Evolutionary conservation across 1,140 invertebrate species (phyloP).

Genomic region (Vanessa tameamea): DNA sequence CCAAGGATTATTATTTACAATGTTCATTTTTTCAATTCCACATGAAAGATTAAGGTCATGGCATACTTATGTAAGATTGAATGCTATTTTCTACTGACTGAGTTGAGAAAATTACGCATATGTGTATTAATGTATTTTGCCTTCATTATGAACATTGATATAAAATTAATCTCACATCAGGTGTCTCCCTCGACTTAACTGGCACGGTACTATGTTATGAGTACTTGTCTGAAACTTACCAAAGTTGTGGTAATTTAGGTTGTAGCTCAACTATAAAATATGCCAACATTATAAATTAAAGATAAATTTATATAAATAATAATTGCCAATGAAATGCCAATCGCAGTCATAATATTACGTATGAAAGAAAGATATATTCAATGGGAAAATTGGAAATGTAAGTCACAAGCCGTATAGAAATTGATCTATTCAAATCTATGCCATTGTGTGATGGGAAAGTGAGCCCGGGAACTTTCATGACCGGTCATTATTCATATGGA

Average conservation of each 20-base stretch:
- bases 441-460: conserved; percentile 35
- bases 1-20: conserved; percentile 8
- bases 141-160: not conserved
- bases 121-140: too few species aligned
- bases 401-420: conserved; percentile 21
- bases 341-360: not conserved
- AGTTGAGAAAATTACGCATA: too few species aligned
- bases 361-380: not conserved
- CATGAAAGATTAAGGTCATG: not conserved
- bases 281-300: too few species aligned
- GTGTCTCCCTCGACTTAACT: too few species aligned
- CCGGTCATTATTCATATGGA: conserved; percentile 21
- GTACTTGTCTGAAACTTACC: too few species aligned
- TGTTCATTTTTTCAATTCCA: not conserved
- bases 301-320: too few species aligned
- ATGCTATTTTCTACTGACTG: not conserved
- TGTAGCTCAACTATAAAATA: too few species aligned
- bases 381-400: conserved; percentile 8
- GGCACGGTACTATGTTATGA: too few species aligned
- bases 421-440: conserved; percentile 23
- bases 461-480: conserved; percentile 25
- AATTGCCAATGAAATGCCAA: too few species aligned
- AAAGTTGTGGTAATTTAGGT: too few species aligned
- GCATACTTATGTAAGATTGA: not conserved
- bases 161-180: not conserved